phyloP scores from a whole-genome alignment of 2,888 invertebrate genomes.

The Stegana nigrithorax region DNA sequence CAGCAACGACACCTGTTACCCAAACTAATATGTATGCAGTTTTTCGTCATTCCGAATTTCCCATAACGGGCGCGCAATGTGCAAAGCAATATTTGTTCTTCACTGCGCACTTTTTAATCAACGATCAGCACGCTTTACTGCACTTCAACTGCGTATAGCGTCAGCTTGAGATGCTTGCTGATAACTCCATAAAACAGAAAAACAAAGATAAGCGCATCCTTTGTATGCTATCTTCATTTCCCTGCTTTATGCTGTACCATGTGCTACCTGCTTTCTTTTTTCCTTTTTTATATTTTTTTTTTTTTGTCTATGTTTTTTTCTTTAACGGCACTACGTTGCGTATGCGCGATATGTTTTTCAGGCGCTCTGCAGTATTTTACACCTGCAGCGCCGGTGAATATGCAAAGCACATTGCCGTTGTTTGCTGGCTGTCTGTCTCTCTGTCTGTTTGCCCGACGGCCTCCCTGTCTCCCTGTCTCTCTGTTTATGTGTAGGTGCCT shows the following conservation, averaged over 20 bases:
- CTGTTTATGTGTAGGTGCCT: too few species aligned
- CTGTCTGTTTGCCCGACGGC: too few species aligned
- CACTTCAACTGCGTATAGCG: neutral
- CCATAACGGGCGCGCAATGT: too few species aligned
- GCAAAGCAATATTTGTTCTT: too few species aligned
- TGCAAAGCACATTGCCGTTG: neutral
- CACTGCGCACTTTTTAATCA: neutral
- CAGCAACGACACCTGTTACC: too few species aligned
- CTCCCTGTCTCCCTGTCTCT: too few species aligned
- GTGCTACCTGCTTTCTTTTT: too few species aligned
- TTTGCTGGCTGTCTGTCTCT: neutral
- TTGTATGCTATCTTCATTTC: constrained; percentile 3
- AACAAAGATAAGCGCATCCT: neutral
- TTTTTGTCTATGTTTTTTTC: too few species aligned
- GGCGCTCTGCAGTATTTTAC: neutral
- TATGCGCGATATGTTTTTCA: neutral
- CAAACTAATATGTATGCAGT: too few species aligned
- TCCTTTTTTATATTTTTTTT: too few species aligned
- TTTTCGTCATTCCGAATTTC: neutral
- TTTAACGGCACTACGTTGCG: neutral
- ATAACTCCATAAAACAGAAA: neutral
- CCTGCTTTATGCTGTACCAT: neutral
- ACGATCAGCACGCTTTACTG: constrained; percentile 1
- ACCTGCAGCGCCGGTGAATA: constrained; percentile 8
- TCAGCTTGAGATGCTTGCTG: neutral